These are phyloP conservation scores for Iphiclides podalirius DNA, from an alignment of 2,888 invertebrate genomes.

Conservation along the genomic window DNA sequence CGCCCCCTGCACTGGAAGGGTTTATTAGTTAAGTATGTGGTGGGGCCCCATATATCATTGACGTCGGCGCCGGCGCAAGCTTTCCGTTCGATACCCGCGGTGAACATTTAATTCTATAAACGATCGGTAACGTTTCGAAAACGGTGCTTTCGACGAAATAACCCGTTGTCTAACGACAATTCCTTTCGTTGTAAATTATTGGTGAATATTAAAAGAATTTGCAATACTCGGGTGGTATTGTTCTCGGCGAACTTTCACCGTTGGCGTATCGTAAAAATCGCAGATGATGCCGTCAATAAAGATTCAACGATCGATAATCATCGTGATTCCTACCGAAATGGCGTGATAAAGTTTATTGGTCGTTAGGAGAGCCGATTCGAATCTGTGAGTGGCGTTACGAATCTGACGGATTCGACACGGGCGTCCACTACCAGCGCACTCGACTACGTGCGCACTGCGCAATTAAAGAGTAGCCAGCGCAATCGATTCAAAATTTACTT, in stretches of 20 bases:
- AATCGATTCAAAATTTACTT: conserved; percentile 27
- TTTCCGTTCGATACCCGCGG: conserved; percentile 53
- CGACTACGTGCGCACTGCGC: conserved; percentile 62
- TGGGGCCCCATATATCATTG: conserved; percentile 67
- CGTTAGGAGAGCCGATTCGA: conserved; percentile 61
- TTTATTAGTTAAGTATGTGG: conserved; percentile 67
- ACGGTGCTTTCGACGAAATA: conserved; percentile 23
- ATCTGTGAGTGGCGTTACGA: conserved; percentile 60
- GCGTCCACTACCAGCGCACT: conserved; percentile 35
- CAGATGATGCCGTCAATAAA: conserved; percentile 52
- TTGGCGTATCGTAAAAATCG: conserved; percentile 43
- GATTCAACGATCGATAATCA: conserved; percentile 63
- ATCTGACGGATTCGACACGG: conserved; percentile 59
- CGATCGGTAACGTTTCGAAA: conserved; percentile 31
- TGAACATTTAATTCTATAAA: conserved; percentile 50
- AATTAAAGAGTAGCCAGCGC: conserved; percentile 68
- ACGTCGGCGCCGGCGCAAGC: conserved; percentile 64
- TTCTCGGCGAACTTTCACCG: conserved; percentile 51
- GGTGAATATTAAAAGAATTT: conserved; percentile 30
- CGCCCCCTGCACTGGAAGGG: conserved; percentile 51
- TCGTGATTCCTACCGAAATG: conserved; percentile 70
- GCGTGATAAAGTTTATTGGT: conserved; percentile 74
- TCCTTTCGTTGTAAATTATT: conserved; percentile 27
- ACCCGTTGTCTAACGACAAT: conserved; percentile 22
- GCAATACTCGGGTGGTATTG: conserved; percentile 32